Evolutionary conservation across 2,797 vertebrate species (phyloP).

Genomic region (Sebastes taczanowskii): DNA sequence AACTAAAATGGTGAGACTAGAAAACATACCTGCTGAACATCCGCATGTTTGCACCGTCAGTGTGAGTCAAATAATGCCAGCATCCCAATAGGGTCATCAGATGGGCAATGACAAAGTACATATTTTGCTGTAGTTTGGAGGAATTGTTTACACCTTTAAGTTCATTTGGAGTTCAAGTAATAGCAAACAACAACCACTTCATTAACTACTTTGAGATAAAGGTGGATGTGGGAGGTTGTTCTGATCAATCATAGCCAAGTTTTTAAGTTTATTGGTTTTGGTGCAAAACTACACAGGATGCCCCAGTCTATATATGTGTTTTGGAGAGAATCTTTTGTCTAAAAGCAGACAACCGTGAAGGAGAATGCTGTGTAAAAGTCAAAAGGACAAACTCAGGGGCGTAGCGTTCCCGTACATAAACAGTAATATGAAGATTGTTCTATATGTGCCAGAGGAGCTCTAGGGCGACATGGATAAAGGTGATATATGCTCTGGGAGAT

Average conservation of each 20-base stretch:
- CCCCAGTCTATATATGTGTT: neutral
- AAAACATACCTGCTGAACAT: neutral
- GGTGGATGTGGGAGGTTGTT: neutral
- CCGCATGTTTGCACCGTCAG: neutral
- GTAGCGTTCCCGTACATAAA: conserved; percentile 48
- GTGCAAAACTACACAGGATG: neutral
- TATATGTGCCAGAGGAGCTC: conserved; percentile 60
- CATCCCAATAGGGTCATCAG: neutral
- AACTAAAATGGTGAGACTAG: neutral
- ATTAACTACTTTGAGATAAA: neutral
- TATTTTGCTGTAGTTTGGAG: neutral
- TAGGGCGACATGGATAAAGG: conserved; percentile 80
- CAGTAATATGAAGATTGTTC: conserved; percentile 87
- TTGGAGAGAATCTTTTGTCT: neutral
- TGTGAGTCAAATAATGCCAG: neutral
- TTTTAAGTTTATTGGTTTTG: neutral
- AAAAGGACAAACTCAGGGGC: conserved; percentile 62
- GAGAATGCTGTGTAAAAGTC: conserved; percentile 39
- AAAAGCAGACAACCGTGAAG: neutral
- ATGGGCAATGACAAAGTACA: neutral
- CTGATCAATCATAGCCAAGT: neutral
- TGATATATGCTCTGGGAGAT: conserved; percentile 90
- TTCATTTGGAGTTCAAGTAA: neutral
- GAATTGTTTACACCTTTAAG: neutral
- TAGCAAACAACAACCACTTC: neutral